Evolutionary conservation across 1,140 invertebrate genomes (phyloP), one percentile per base, ranked within the genome.

Genomic region (Aphelenchoides avenae): DNA sequence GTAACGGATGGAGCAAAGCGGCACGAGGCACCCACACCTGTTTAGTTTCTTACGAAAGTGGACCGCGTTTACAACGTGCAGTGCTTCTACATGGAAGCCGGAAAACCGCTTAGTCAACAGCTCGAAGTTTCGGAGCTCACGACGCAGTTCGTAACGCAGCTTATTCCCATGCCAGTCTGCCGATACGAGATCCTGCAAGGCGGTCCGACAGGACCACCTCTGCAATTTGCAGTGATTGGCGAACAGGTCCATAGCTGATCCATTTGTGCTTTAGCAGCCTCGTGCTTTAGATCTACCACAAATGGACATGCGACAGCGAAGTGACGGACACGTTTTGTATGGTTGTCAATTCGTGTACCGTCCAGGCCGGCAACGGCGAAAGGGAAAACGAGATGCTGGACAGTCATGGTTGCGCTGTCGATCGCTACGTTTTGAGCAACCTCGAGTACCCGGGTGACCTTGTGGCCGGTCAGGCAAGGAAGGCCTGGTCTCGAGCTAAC

Each of bases 11-110:
- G n/a, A n/a, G n/a, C n/a, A n/a, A n/a, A n/a, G n/a, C n/a, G n/a
- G n/a, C n/a, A n/a, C n/a, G n/a, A n/a, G n/a, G n/a, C n/a, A n/a
- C n/a, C n/a, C n/a, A n/a, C n/a, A n/a, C n/a, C n/a, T 47, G n/a
- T 11, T 44, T 44, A 15, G 18, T 11, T 44, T 11, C 39, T 44
- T 54, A 71, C 69, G 3, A 70, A 73, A 61, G 59, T 71, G 2
- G 69, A 71, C 56, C 69, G 70, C 43, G 64, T 52, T 11, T 57
- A 70, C 4, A 71, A 71, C 37, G 51, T 72, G 33, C 71, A 72
- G 60, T 72, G 70, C 33, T 72, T 72, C 54, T 72, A 72, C 53
- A 71, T 71, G 69, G 69, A 71, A 67, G 66, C 69, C 3, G 70
- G 73, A 18, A 71, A 71, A 37, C 44, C 44, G 39, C 70, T 71